phyloP scores from a whole-genome alignment of 2,797 vertebrate genomes.

The Gymnoscopelus microlampas region DNA sequence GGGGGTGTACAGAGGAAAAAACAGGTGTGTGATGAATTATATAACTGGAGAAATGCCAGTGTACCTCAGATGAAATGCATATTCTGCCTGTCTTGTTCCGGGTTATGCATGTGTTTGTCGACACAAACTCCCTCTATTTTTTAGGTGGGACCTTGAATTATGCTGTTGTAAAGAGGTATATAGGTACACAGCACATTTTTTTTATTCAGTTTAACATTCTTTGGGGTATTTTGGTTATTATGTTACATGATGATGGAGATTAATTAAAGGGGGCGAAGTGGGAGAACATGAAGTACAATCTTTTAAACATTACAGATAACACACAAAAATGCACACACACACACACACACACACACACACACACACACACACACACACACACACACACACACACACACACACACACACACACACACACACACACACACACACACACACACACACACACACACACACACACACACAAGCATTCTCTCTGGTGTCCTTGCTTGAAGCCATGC shows the following conservation, averaged over 20 bases:
- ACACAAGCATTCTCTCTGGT: constrained; percentile 33
- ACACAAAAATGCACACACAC: constrained; percentile 8
- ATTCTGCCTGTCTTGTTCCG: constrained; percentile 33
- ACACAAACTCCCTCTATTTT: constrained; percentile 18
- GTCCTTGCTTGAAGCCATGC: constrained; percentile 68
- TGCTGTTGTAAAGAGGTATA: too few species aligned
- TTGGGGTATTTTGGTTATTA: constrained; percentile 60
- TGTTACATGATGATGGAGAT: constrained; percentile 40
- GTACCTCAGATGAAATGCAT: constrained; percentile 60
- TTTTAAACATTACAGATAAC: not conserved
- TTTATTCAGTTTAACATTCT: constrained; percentile 37
- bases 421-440: constrained; percentile 12
- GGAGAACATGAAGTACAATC: too few species aligned
- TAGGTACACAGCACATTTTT: constrained; percentile 28
- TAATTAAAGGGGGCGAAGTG: constrained; percentile 56
- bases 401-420: constrained; percentile 23
- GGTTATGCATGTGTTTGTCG: constrained; percentile 38
- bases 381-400: constrained; percentile 16
- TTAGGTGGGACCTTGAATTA: not conserved
- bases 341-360: constrained; percentile 20
- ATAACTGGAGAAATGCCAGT: constrained; percentile 66
- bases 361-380: constrained; percentile 30
- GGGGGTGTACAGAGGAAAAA: constrained; percentile 55
- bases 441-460: constrained; percentile 7
- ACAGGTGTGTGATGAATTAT: constrained; percentile 80